Evolutionary conservation across 2,797 vertebrate species (phyloP).

Genomic region (Phylloscopus collybita): DNA sequence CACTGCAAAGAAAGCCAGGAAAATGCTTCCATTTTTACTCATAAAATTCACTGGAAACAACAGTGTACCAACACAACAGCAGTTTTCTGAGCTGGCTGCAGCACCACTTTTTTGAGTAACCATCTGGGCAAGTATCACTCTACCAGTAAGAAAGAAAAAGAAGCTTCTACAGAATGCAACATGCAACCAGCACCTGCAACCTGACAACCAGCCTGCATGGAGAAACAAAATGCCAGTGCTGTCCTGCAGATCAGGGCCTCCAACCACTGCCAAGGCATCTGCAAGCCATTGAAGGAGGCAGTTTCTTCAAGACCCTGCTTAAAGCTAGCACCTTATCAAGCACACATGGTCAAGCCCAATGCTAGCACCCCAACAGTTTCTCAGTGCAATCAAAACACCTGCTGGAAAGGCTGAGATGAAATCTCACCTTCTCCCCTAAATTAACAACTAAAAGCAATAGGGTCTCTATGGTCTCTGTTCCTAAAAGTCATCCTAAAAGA

Average conservation of each 20-base stretch:
- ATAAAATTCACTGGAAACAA: not conserved
- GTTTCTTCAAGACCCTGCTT: not conserved
- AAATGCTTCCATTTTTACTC: not conserved
- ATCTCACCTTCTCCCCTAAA: not conserved
- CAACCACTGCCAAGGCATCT: not conserved
- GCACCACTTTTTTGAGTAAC: not conserved
- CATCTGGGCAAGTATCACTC: not conserved
- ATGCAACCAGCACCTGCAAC: not conserved
- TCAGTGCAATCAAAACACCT: not conserved
- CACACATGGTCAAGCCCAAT: not conserved
- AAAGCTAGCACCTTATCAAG: not conserved
- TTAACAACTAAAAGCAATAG: not conserved
- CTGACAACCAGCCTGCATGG: not conserved
- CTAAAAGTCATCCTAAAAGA: not conserved
- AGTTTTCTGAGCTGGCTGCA: not conserved
- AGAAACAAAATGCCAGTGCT: not conserved
- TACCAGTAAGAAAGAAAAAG: not conserved
- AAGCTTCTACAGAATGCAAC: not conserved
- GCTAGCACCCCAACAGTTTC: not conserved
- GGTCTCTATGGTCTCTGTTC: rapidly evolving
- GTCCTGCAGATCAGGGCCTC: not conserved
- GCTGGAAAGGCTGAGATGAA: not conserved
- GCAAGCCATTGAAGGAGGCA: not conserved
- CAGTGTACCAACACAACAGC: not conserved
- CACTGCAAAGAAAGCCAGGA: not conserved